Evolutionary conservation across 2,113 vertebrate species (phyloP), one percentile per base, ranked within the genome.

Genomic region (Phaethon lepturus): DNA sequence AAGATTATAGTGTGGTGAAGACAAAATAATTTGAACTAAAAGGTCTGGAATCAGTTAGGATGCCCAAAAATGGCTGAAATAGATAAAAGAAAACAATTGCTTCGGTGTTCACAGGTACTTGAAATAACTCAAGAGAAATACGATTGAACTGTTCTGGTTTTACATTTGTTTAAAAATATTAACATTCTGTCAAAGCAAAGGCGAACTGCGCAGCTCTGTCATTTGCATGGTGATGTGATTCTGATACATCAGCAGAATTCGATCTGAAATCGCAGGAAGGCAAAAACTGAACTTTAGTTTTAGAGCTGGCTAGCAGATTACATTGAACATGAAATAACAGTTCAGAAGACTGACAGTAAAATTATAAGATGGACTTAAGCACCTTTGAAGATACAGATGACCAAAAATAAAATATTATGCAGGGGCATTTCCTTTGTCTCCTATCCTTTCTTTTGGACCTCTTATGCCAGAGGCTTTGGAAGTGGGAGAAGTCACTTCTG

Each of bases 321-420:
- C 13, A 7, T 20, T 47, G 18, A 86, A 22, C 17, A 49, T 24
- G 82, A 53, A 93, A 33, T 17, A 67, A 44, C 20, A 31, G 10
- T 81, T 89, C 60, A 45, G 13, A 88, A 86, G 31, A 44, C 7
- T 47, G 23, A 17, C 74, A 7, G 13, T 76, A 77, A 86, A 38
- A 69, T 29, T 55, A 10, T 23, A 72, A 58, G 1, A 1, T 67
- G 25, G 7, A 78, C 1, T 63, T 80, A 33, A 80, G 33, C 11
- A 47, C 17, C 12, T 86, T 52, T 86, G 52, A 80, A 83, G 13
- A 47, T 35, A 77, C 3, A 6, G 42, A 10, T 77, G 23, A 28
- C 3, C 0, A 13, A 47, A 75, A 62, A 45, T 14, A 17, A 49
- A 1, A 14, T 40, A 40, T 8, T 1, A 31, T 3, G 6, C 8